phyloP scores from a whole-genome alignment of 2,797 vertebrate genomes.

The Micrastur ruficollis region DNA sequence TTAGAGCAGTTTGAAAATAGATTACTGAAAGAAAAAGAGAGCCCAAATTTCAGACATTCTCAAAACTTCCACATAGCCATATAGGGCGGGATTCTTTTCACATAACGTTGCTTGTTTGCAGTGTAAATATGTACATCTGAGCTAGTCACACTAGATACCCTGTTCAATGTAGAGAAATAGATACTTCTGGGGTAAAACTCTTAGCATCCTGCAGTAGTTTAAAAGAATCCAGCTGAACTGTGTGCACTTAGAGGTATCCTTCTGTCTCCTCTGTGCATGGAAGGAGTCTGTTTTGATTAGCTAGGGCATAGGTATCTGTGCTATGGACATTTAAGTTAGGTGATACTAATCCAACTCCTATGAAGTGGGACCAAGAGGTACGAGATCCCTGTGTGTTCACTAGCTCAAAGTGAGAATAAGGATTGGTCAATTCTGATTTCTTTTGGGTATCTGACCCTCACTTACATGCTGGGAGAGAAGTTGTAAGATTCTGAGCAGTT shows the following conservation, averaged over 20 bases:
- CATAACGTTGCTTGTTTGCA: neutral
- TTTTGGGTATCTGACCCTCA: neutral
- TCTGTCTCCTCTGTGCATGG: neutral
- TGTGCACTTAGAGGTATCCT: neutral
- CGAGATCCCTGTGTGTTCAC: neutral
- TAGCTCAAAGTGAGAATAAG: neutral
- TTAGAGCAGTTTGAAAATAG: neutral
- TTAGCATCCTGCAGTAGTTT: neutral
- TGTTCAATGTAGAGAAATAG: rapidly evolving
- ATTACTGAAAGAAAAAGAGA: neutral
- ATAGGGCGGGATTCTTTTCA: neutral
- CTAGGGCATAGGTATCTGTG: neutral
- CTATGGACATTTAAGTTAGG: neutral
- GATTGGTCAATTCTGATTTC: neutral
- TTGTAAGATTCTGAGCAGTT: neutral
- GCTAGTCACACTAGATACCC: neutral
- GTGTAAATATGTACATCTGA: neutral
- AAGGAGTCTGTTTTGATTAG: neutral
- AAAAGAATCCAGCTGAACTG: neutral
- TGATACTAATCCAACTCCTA: neutral
- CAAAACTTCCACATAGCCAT: neutral
- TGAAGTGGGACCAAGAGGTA: neutral
- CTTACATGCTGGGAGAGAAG: neutral
- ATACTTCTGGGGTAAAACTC: neutral
- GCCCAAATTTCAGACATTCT: neutral